Conservation (phyloP, 2,888 invertebrate genomes). For the Drosophila cyrtoloma region DNA sequence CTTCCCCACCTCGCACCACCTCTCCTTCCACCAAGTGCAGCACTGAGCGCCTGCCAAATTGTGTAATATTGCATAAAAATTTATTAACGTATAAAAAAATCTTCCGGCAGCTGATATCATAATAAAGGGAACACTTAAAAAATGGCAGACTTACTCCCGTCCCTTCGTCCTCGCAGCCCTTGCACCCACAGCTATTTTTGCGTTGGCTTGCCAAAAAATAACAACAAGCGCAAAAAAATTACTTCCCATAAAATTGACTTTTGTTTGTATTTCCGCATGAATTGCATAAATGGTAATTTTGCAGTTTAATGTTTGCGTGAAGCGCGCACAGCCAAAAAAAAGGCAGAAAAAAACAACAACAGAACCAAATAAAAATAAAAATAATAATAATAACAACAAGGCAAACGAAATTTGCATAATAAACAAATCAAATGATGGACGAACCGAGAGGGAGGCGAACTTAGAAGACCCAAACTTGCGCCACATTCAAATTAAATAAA, state of each 20-base stretch:
- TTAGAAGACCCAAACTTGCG: slow-evolving; percentile 55
- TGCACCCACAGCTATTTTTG: slow-evolving; percentile 9
- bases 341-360: slow-evolving; percentile 19
- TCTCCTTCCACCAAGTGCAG: neutral
- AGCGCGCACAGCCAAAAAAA: slow-evolving; percentile 26
- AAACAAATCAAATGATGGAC: slow-evolving; percentile 75
- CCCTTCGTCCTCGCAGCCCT: neutral
- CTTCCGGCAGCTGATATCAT: slow-evolving; percentile 76
- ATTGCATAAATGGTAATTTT: slow-evolving; percentile 82
- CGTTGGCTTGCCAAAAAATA: slow-evolving; percentile 34
- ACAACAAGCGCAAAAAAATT: slow-evolving; percentile 29
- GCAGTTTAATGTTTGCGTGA: slow-evolving; percentile 77
- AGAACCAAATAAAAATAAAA: slow-evolving; percentile 29
- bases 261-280: slow-evolving; percentile 82
- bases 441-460: slow-evolving; percentile 37
- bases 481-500: slow-evolving; percentile 71
- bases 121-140: slow-evolving; percentile 80
- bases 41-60: slow-evolving; percentile 52
- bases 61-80: slow-evolving; percentile 80
- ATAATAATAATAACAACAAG: slow-evolving; percentile 33
- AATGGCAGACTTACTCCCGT: slow-evolving; percentile 50
- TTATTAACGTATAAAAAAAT: slow-evolving; percentile 75
- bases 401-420: slow-evolving; percentile 74
- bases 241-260: slow-evolving; percentile 76
- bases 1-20: neutral